These are phyloP conservation scores for Cyphomyrus discorhynchus DNA, from an alignment of 2,113 vertebrate genomes.

Conservation along the genomic window DNA sequence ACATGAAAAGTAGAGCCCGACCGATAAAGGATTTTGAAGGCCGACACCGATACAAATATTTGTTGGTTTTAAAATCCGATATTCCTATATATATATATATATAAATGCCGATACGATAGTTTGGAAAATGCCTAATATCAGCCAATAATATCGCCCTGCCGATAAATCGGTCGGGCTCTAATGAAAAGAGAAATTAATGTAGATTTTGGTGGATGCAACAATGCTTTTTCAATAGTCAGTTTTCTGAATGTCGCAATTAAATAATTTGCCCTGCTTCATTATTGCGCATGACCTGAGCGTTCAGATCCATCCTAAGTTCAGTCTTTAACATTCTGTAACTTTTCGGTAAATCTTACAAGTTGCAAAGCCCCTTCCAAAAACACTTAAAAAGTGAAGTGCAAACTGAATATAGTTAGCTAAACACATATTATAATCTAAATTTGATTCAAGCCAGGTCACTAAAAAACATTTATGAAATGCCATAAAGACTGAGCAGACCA, in stretches of 20 bases:
- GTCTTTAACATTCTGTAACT: neutral
- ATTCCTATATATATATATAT: no score
- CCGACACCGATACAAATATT: no score
- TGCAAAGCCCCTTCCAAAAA: neutral
- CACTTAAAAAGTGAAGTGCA: neutral
- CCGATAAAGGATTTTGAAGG: no score
- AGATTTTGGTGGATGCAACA: neutral
- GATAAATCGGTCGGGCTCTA: no score
- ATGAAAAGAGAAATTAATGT: neutral
- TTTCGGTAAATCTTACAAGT: neutral
- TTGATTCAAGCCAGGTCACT: neutral
- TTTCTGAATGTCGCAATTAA: neutral
- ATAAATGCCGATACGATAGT: no score
- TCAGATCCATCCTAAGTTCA: neutral
- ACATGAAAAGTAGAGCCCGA: no score
- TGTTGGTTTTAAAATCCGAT: no score
- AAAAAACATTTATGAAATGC: neutral
- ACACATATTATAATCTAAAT: neutral
- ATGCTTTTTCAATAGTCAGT: neutral
- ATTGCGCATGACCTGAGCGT: neutral
- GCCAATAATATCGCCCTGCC: no score
- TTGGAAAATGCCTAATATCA: no score
- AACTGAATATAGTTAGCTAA: neutral
- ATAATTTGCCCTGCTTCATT: neutral
- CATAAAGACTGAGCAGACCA: neutral